Base-by-base conservation (phyloP, 2,888 invertebrate species). In the Zeuzera pyrina region DNA sequence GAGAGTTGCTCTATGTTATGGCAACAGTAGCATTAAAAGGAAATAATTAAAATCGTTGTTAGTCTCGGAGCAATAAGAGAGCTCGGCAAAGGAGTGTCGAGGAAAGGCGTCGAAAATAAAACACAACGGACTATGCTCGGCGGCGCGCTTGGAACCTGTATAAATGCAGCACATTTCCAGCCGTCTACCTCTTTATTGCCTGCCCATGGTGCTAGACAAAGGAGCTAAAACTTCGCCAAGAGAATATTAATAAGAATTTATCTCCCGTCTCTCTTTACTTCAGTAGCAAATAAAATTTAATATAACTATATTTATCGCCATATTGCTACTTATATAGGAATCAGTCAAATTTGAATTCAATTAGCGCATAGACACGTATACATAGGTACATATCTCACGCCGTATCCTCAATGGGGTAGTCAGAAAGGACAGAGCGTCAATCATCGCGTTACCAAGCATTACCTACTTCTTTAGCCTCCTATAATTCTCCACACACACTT, bases 1-100 rank as follows among this genome's bases (percentile, higher is more conserved):
- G 65, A 64, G 64, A 63, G 55, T n/a, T n/a, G n/a, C 40, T 38
- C 42, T 49, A 47, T 46, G 43, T 55, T 58, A 53, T 55, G 49
- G 54, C 50, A 47, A 41, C 67, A 72, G 70, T 76, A 70, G 67
- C 70, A 68, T 73, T 68, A 25, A 77, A 73, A 77, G 74, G 70
- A 76, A 78, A 81, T 79, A 79, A 79, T 81, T 79, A 81, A 79
- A 79, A 79, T 74, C 66, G 73, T 72, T 77, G 77, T 78, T 77
- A 76, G 74, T 63, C 66, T 65, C 58, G 56, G 59, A 67, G 78
- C 67, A 76, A 76, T 74, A 71, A 72, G 63, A 67, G 60, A 58
- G 65, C 50, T 42, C 52, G 49, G 62, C 66, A 76, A 74, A 77
- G 73, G 66, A 71, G 60, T 68, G 62, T 47, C 52, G 63, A 30